A percentile compares a stretch with the other conserved stretches of the same genome.
phyloP scores from a whole-genome alignment of 2,113 vertebrate genomes.

The Scopus umbretta region DNA sequence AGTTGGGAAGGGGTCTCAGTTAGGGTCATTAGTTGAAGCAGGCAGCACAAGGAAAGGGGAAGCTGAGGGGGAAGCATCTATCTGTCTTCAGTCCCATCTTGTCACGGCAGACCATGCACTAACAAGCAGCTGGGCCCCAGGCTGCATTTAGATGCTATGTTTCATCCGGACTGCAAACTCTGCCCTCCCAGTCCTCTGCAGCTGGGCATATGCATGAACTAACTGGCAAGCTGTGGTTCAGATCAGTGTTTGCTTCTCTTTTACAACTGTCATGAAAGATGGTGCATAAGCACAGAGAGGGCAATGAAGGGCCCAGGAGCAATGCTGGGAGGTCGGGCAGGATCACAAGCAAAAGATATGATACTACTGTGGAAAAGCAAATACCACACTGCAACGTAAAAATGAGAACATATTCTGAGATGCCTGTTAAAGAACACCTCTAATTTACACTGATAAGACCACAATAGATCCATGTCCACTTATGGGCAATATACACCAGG shows the following conservation, averaged over 20 bases:
- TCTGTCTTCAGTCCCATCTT: background rate
- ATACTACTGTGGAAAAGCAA: background rate
- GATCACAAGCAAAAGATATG: background rate
- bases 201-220: background rate
- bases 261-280: background rate
- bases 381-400: background rate
- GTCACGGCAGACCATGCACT: accelerated
- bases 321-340: background rate
- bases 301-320: accelerated
- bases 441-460: background rate
- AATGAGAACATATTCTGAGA: background rate
- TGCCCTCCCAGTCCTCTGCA: background rate
- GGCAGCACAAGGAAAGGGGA: background rate
- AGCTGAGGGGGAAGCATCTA: background rate
- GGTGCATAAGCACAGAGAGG: background rate
- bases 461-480: background rate
- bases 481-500: background rate
- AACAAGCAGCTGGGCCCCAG: background rate
- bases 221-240: accelerated
- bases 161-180: background rate
- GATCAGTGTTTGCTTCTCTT: background rate
- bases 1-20: background rate
- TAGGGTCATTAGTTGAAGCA: background rate
- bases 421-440: background rate
- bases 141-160: background rate